A percentile compares a stretch with the other conserved stretches of the same genome.
Conservation (phyloP, 2,888 invertebrate species). For the Drosophila pseudotakahashii region DNA sequence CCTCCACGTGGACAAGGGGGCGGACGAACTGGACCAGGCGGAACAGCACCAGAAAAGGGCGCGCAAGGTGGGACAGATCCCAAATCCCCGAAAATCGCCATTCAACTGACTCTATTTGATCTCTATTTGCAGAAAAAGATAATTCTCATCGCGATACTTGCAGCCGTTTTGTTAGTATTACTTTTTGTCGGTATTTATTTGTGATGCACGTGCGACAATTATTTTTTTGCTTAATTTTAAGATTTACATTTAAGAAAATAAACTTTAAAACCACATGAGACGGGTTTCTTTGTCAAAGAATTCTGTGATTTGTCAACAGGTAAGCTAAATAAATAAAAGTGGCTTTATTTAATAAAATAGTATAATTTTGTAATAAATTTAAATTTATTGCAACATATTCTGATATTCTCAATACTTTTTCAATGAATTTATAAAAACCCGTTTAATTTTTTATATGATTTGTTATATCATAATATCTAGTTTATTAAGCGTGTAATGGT, state of each 20-base stretch:
- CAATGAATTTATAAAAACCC: no score
- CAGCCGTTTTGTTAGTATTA: conserved; percentile 73
- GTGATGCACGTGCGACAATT: conserved; percentile 52
- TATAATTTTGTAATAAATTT: no score
- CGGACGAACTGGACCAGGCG: conserved; percentile 78
- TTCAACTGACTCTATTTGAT: background rate
- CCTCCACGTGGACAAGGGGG: conserved; percentile 82
- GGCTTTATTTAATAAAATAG: no score
- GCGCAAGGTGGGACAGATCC: conserved; percentile 64
- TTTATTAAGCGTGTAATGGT: no score
- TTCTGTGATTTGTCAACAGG: background rate
- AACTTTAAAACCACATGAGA: conserved; percentile 13
- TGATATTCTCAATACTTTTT: no score
- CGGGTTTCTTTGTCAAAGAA: no score
- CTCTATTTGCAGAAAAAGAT: conserved; percentile 81
- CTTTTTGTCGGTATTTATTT: conserved; percentile 79
- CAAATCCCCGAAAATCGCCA: no score
- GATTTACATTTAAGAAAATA: conserved; percentile 40
- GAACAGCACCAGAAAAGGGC: conserved; percentile 74
- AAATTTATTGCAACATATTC: no score
- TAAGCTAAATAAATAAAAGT: background rate
- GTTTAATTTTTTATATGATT: no score
- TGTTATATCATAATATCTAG: no score
- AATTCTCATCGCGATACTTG: conserved; percentile 75
- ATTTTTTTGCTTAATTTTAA: conserved; percentile 54